Percentiles rank a stretch among this genome's conserved stretches.
phyloP scores from a whole-genome alignment of 2,113 vertebrate genomes.

The Pterocles burchelli region DNA sequence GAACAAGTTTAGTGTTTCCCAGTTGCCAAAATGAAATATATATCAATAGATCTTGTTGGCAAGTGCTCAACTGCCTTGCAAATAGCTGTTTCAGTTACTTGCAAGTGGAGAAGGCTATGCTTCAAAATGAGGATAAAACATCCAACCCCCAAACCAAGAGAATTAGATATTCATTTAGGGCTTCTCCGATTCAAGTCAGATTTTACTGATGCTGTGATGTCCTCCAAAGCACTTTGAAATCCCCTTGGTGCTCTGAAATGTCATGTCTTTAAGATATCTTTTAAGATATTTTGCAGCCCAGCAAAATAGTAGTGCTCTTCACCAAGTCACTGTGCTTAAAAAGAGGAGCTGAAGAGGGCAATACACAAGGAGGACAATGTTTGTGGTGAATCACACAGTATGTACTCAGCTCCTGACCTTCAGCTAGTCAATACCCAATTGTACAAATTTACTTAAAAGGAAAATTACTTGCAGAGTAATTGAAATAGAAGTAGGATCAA shows the following conservation, averaged over 20 bases:
- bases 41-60: background rate
- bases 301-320: background rate
- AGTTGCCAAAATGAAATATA: background rate
- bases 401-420: background rate
- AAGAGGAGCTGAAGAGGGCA: background rate
- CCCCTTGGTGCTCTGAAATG: background rate
- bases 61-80: background rate
- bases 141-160: background rate
- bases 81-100: background rate
- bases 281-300: background rate
- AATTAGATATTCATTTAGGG: background rate
- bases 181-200: background rate
- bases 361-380: background rate
- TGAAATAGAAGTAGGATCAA: background rate
- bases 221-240: background rate
- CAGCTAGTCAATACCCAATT: background rate
- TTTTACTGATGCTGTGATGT: background rate
- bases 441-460: background rate
- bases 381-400: background rate
- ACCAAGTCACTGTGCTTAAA: background rate
- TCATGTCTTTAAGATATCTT: background rate
- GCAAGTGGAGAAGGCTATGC: rapidly evolving
- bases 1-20: background rate
- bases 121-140: background rate
- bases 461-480: background rate